phyloP scores from a whole-genome alignment of 2,888 invertebrate genomes.

The Tetragnatha montana region DNA sequence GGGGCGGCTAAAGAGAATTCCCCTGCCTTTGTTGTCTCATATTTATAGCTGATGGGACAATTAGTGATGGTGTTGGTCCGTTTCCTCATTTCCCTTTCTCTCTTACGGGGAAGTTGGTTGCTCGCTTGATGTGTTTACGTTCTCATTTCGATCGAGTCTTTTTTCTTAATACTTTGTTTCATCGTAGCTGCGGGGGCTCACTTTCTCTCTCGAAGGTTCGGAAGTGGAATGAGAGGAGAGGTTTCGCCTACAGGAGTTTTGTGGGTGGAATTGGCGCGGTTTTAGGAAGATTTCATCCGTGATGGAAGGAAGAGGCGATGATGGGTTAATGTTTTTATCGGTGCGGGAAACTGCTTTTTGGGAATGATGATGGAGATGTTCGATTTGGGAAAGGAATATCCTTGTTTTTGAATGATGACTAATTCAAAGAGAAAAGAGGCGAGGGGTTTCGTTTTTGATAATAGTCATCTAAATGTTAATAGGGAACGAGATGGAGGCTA shows the following conservation, averaged over 20 bases:
- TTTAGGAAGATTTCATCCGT: not conserved
- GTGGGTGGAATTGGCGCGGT: not conserved
- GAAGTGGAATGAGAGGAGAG: not conserved
- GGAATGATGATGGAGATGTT: too few species aligned
- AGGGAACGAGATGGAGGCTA: too few species aligned
- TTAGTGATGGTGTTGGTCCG: constrained; percentile 20
- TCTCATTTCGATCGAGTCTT: constrained; percentile 14
- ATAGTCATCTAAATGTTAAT: too few species aligned
- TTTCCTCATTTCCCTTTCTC: constrained; percentile 9
- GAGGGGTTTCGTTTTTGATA: too few species aligned
- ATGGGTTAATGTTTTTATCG: not conserved
- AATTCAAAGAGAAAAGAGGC: too few species aligned
- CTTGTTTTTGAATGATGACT: too few species aligned
- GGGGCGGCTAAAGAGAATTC: constrained; percentile 15
- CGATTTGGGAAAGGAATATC: too few species aligned
- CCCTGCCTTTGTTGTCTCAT: constrained; percentile 7
- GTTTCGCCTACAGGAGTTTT: not conserved
- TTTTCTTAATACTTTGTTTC: not conserved
- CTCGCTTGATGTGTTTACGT: constrained; percentile 27
- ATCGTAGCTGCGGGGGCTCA: not conserved
- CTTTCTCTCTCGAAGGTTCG: not conserved
- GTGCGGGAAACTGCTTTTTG: too few species aligned
- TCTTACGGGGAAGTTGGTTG: constrained; percentile 14
- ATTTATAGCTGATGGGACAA: constrained; percentile 54
- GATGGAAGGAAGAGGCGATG: not conserved